These are phyloP conservation scores for Pitta sordida DNA, from an alignment of 2,113 vertebrate genomes.

Conservation along the genomic window DNA sequence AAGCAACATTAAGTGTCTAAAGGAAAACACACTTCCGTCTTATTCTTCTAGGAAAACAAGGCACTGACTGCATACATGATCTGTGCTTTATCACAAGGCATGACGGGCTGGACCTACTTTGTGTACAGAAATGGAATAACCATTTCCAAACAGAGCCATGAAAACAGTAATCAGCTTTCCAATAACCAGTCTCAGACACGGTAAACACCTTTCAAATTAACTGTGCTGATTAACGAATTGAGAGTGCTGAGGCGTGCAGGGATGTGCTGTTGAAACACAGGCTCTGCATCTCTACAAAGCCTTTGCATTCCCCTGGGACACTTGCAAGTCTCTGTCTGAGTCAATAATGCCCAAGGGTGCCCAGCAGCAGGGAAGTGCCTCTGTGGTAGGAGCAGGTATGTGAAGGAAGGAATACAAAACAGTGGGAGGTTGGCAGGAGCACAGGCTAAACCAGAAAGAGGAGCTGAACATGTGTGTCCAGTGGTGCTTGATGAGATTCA, in stretches of 20 bases:
- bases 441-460: conserved; percentile 38
- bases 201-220: not conserved
- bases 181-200: not conserved
- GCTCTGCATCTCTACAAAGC: not conserved
- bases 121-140: not conserved
- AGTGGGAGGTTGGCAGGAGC: conserved; percentile 1
- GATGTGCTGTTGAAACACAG: not conserved
- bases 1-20: not conserved
- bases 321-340: not conserved
- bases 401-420: not conserved
- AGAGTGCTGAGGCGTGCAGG: not conserved
- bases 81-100: not conserved
- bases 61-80: not conserved
- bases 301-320: not conserved
- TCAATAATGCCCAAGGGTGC: not conserved
- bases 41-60: not conserved
- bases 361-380: not conserved
- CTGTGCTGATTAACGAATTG: not conserved
- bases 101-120: not conserved
- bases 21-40: not conserved
- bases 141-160: not conserved
- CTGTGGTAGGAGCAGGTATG: not conserved
- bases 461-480: not conserved
- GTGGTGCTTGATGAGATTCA: not conserved
- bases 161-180: not conserved